Percentiles rank a stretch among this genome's conserved stretches.
Conservation (phyloP, 2,113 vertebrate genomes). For the Osmerus mordax region DNA sequence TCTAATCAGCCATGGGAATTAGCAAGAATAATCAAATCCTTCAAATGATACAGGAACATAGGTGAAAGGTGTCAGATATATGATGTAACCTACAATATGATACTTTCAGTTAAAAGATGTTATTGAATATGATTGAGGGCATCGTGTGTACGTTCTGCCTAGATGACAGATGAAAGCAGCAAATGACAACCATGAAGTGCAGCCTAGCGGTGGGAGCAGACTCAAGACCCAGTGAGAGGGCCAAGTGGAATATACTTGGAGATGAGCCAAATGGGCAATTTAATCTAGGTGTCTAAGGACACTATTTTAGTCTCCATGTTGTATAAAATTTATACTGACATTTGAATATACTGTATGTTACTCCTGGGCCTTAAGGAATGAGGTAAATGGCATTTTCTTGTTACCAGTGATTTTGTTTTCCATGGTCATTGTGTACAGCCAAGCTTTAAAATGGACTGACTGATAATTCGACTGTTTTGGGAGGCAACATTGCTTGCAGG, state of each 20-base stretch:
- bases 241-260: slow-evolving; percentile 55
- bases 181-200: slow-evolving; percentile 17
- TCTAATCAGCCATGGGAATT: background rate
- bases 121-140: background rate
- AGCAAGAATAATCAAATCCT: background rate
- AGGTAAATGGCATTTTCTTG: slow-evolving; percentile 35
- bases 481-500: background rate
- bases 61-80: background rate
- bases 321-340: slow-evolving; percentile 54
- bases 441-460: slow-evolving; percentile 3
- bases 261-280: slow-evolving; percentile 67
- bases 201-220: slow-evolving; percentile 41
- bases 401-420: slow-evolving; percentile 31
- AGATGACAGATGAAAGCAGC: slow-evolving; percentile 41
- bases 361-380: slow-evolving; percentile 28
- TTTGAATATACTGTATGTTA: slow-evolving; percentile 29
- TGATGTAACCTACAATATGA: background rate
- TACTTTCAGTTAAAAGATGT: background rate
- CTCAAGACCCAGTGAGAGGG: slow-evolving; percentile 41
- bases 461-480: slow-evolving; percentile 18
- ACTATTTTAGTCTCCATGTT: slow-evolving; percentile 60
- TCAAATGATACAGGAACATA: background rate
- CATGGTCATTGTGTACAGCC: slow-evolving; percentile 12
- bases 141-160: slow-evolving; percentile 17
- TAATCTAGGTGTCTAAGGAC: slow-evolving; percentile 63